phyloP scores from a whole-genome alignment of 1,140 invertebrate species.

The Eumaeus atala region DNA sequence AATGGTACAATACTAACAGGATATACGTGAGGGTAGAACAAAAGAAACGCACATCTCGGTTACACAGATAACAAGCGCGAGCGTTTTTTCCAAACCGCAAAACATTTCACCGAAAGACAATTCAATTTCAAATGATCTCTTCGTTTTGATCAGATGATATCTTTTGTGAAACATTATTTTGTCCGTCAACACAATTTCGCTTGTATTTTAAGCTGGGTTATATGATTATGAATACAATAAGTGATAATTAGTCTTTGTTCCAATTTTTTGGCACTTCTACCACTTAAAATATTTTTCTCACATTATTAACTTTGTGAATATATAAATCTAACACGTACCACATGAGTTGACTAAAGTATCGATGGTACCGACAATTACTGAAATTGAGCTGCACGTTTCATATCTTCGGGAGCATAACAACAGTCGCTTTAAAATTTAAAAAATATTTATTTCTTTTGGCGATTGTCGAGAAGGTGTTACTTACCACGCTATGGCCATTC shows the following conservation, averaged over 20 bases:
- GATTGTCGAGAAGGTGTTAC: no score
- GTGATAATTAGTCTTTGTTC: background rate
- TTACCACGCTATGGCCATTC: no score
- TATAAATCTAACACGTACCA: background rate
- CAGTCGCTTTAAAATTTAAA: no score
- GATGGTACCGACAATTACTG: background rate
- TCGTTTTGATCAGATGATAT: constrained; percentile 13
- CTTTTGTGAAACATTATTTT: constrained; percentile 1
- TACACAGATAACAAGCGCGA: constrained; percentile 30
- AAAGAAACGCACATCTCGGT: constrained; percentile 41
- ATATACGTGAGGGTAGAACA: constrained; percentile 40
- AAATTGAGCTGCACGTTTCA: no score
- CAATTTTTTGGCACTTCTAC: no score
- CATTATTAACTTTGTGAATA: no score
- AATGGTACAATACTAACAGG: constrained; percentile 39
- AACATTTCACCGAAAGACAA: constrained; percentile 22
- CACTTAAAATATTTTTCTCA: constrained; percentile 7
- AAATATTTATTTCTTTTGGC: no score
- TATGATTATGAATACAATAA: constrained; percentile 1
- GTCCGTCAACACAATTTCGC: constrained; percentile 1
- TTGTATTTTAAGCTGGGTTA: background rate
- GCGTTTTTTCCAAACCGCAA: constrained; percentile 22
- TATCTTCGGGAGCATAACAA: no score
- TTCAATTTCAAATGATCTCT: constrained; percentile 24
- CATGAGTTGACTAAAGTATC: background rate